A percentile compares a stretch with the other conserved stretches of the same genome.
These are phyloP conservation scores for Petrocephalus sullivani DNA, from an alignment of 2,797 vertebrate species.

Conservation along the genomic window DNA sequence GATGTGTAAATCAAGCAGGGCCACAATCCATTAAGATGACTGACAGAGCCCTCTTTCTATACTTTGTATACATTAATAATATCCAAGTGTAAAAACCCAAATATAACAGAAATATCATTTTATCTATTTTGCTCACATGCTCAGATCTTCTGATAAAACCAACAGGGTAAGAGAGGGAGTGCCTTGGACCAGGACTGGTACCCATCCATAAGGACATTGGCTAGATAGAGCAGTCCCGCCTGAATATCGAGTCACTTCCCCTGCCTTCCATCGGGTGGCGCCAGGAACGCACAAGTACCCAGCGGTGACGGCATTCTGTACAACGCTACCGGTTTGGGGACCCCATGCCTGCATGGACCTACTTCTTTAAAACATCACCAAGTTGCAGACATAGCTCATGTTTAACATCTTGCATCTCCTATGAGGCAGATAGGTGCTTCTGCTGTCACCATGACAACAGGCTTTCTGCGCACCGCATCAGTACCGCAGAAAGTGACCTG, in stretches of 20 bases:
- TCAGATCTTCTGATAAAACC: not conserved
- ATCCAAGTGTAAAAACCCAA: too few species aligned
- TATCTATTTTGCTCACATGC: too few species aligned
- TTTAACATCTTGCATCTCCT: conserved; percentile 34
- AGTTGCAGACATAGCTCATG: not conserved
- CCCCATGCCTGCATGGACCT: conserved; percentile 59
- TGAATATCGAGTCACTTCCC: not conserved
- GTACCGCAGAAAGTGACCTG: not conserved
- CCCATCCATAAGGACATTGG: not conserved
- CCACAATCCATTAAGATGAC: too few species aligned
- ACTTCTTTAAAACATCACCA: not conserved
- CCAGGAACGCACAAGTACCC: conserved; percentile 54
- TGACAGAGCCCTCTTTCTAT: too few species aligned
- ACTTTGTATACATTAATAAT: too few species aligned
- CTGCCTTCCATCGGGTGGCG: conserved; percentile 47
- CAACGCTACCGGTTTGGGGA: conserved; percentile 57
- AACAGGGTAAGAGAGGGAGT: not conserved
- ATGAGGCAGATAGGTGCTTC: conserved; percentile 71
- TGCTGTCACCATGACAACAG: conserved; percentile 65
- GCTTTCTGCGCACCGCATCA: too few species aligned
- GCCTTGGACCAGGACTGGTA: not conserved
- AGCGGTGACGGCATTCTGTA: conserved; percentile 51
- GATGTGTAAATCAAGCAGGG: too few species aligned
- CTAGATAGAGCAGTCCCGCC: not conserved
- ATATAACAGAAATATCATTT: too few species aligned